These are phyloP conservation scores for Leuctra nigra DNA, from an alignment of 2,888 invertebrate genomes.

Conservation along the genomic window DNA sequence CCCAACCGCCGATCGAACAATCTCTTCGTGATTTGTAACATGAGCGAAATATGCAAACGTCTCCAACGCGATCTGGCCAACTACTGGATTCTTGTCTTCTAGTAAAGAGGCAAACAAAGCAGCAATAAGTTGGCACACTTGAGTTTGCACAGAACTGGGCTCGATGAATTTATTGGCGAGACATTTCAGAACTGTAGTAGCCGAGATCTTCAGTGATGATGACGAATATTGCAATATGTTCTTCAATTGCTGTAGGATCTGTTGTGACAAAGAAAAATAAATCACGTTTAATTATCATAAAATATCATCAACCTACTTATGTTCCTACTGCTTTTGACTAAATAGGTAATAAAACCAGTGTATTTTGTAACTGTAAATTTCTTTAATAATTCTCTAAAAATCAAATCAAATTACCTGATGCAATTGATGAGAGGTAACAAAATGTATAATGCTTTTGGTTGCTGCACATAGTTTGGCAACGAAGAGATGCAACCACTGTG, in stretches of 20 bases:
- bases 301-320: too few species aligned
- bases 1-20: constrained; percentile 19
- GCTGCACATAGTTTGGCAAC: background rate
- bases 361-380: background rate
- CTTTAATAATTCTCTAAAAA: background rate
- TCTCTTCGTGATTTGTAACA: constrained; percentile 22
- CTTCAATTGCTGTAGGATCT: constrained; percentile 17
- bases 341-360: too few species aligned
- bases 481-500: constrained; percentile 10
- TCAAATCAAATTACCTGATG: constrained; percentile 2
- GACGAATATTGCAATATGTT: background rate
- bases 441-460: background rate
- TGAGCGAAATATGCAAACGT: constrained; percentile 25
- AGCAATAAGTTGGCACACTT: constrained; percentile 6
- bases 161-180: constrained; percentile 14
- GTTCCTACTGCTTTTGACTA: too few species aligned
- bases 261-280: too few species aligned
- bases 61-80: constrained; percentile 19
- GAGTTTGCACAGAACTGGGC: constrained; percentile 2
- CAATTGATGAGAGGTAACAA: constrained; percentile 1
- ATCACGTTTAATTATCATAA: too few species aligned
- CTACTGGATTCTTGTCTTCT: constrained; percentile 19
- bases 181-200: background rate
- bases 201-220: constrained; percentile 10
- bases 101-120: constrained; percentile 19